phyloP scores from a whole-genome alignment of 64 coral and sea anemone species.

The Hydrozoanthus tunicans region DNA sequence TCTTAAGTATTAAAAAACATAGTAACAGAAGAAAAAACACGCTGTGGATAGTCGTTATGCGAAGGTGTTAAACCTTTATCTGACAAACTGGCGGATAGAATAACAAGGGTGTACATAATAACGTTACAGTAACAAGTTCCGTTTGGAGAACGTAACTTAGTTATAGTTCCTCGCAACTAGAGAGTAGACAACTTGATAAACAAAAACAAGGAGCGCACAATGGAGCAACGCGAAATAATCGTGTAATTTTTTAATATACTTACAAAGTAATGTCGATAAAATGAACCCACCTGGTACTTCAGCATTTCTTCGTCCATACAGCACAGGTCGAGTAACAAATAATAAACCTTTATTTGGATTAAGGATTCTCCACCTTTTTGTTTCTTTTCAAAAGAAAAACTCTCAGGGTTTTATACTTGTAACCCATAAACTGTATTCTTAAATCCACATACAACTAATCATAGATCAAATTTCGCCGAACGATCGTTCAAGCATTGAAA shows the following conservation, averaged over 20 bases:
- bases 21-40: too few relatives aligned
- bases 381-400: not conserved
- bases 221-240: not conserved
- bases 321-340: conserved; percentile 88
- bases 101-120: too few relatives aligned
- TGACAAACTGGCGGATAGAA: too few relatives aligned
- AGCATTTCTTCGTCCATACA: conserved; percentile 72
- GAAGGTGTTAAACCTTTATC: too few relatives aligned
- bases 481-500: conserved; percentile 10
- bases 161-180: too few relatives aligned
- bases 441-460: not conserved
- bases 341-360: conserved; percentile 76
- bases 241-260: too few relatives aligned
- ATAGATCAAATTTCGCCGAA: not conserved
- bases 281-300: conserved; percentile 59
- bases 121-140: too few relatives aligned
- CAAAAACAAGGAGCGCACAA: not conserved
- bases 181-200: too few relatives aligned
- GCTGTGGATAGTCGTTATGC: too few relatives aligned
- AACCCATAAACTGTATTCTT: not conserved
- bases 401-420: not conserved
- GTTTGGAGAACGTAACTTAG: too few relatives aligned
- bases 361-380: conserved; percentile 14
- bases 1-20: too few relatives aligned
- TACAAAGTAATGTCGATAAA: too few relatives aligned